Percentiles rank a stretch among this genome's conserved stretches.
These are phyloP conservation scores for Sinodicranocentrus sp. DNA, from an alignment of 2,888 invertebrate species.

Conservation along the genomic window DNA sequence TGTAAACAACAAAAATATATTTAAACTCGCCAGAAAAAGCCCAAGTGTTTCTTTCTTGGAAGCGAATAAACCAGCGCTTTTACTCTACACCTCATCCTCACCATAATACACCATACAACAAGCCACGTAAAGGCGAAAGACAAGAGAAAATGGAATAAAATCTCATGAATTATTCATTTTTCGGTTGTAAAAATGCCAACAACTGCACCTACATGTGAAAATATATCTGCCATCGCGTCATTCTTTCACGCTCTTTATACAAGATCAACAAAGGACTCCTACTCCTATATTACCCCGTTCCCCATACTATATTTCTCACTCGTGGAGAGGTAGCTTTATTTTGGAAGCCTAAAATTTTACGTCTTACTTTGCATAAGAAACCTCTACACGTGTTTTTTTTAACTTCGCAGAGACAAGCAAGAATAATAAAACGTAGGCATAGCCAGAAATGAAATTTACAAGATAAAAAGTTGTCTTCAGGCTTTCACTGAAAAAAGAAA, in stretches of 20 bases:
- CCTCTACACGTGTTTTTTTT: background rate
- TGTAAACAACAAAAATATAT: no score
- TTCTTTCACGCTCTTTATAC: background rate
- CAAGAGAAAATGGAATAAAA: slow-evolving; percentile 41
- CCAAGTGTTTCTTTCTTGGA: no score
- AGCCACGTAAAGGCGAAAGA: background rate
- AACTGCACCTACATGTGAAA: background rate
- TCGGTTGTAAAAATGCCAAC: slow-evolving; percentile 5
- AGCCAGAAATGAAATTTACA: background rate
- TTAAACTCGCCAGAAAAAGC: no score
- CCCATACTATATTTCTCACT: no score
- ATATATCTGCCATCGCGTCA: background rate
- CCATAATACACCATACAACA: background rate
- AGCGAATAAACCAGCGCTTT: no score
- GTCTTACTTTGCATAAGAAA: no score
- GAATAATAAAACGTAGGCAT: no score
- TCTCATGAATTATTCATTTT: slow-evolving; percentile 43
- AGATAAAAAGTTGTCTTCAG: slow-evolving; percentile 4
- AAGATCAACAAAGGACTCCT: background rate
- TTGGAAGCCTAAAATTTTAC: background rate
- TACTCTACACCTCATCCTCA: background rate
- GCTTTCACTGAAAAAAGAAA: background rate
- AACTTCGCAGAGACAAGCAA: no score
- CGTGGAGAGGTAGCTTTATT: no score
- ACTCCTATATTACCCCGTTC: no score